Percentiles rank a stretch among this genome's conserved stretches.
These are phyloP conservation scores for Porites rus DNA, from an alignment of 92 coral and sea anemone genomes.

Conservation along the genomic window DNA sequence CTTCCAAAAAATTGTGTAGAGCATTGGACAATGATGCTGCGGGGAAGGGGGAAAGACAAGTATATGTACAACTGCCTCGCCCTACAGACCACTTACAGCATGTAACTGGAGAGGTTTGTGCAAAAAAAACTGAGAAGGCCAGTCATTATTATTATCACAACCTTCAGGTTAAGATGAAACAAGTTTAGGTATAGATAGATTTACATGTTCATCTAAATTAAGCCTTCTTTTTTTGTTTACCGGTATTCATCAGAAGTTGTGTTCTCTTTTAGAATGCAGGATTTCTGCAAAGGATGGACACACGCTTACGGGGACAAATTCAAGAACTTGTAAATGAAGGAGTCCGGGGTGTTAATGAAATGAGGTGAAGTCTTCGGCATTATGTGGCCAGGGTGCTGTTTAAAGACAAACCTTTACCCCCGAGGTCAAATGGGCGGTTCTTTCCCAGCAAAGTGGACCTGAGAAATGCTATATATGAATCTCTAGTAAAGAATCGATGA, in stretches of 20 bases:
- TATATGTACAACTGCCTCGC: conserved; percentile 20
- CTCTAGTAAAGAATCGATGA: conserved; percentile 17
- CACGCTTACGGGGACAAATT: conserved; percentile 12
- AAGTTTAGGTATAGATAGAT: too few species aligned
- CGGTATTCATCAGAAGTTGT: too few species aligned
- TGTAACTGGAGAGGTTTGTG: conserved; percentile 36
- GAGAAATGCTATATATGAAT: conserved; percentile 24
- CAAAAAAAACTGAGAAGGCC: not conserved
- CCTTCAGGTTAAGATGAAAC: too few species aligned
- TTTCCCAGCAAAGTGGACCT: conserved; percentile 34
- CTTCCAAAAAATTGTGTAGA: conserved; percentile 31
- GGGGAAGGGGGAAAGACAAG: conserved; percentile 27
- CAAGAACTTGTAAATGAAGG: conserved; percentile 38
- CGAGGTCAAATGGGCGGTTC: conserved; percentile 35
- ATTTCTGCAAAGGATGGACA: conserved; percentile 27
- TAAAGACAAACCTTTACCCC: conserved; percentile 15
- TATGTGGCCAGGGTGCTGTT: conserved; percentile 22
- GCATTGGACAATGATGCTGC: conserved; percentile 23
- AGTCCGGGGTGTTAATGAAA: conserved; percentile 32
- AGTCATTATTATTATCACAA: too few species aligned
- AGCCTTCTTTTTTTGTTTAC: too few species aligned
- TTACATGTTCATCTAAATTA: too few species aligned
- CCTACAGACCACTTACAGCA: conserved; percentile 37
- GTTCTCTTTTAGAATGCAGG: conserved; percentile 18
- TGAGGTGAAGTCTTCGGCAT: conserved; percentile 20